Base-by-base conservation (phyloP, 2,888 invertebrate genomes). In the Lobophora halterata region DNA sequence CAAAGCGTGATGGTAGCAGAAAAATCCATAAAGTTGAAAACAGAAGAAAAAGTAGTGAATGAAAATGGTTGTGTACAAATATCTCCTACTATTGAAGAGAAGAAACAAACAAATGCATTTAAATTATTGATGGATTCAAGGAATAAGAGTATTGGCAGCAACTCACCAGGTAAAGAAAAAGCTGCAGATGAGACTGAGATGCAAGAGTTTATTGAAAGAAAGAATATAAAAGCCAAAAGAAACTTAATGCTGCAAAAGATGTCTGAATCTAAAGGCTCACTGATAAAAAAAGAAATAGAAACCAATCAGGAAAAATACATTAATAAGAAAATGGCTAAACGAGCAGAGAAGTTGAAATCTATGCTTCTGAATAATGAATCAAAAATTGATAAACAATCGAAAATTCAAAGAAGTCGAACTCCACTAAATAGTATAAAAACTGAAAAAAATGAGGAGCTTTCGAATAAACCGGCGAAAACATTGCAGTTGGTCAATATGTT, bases 81-180 rank as follows among this genome's bases (percentile, higher is more conserved):
- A 29, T 46, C 42, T 16, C 19, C 42, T 14, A 37, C 47, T 12
- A 56, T 35, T 30, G 60, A 71, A 41, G 69, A 69, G 11, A 76
- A 65, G 45, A 79, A 72, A 45, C 69, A 79, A 48, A 79, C 69
- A 33, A 75, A 92, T 86, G 92, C 91, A 17, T 93, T 93, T 68
- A 81, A 90, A 58, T 63, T 92, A 14, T 81, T 93, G 79, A 93
- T 93, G 93, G 90, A 90, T 49, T 90, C 90, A 8, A 82, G 92
- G 47, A 89, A 90, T 61, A 91, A 91, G 64, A 83, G 85, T 27
- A 88, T 92, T 45, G 92, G 92, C 1, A 71, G 74, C 10, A 93
- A 92, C 72, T 89, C 91, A 11, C 89, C 89, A 4, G 92, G 92
- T 0, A 91, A 90, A 72, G 88, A 88, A 26, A 72, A 65, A 55